Base-by-base conservation (phyloP, 23 tunicate species). In the Trididemnum miniatum region DNA sequence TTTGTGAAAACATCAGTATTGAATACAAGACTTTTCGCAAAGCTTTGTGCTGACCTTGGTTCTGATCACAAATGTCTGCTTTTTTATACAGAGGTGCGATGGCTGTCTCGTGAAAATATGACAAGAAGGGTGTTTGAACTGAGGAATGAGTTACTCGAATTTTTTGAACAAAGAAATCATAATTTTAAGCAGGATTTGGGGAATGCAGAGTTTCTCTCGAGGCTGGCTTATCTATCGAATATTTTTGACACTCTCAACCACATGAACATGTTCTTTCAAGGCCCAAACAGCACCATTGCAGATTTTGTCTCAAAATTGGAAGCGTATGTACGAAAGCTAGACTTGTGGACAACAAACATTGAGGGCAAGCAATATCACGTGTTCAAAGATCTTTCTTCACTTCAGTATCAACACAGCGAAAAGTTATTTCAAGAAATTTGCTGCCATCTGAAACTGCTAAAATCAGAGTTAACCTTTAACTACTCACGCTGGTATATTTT, bases 11-110 rank as follows among this genome's bases (percentile, higher is more conserved):
- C 69, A 23, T 15, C 69, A 18, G 69, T 27, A 4, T 23, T 62
- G 69, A 62, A 23, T 62, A 18, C 76, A 69, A 18, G 76, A 33
- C 39, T 69, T 18, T 69, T 31, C 31, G 76, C 76, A 69, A n/a
- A n/a, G n/a, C n/a, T n/a, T n/a, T n/a, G n/a, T n/a, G n/a, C n/a
- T n/a, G 76, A 69, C 31, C 76, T 69, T 31, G 76, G 76, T 31
- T 69, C 76, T n/a, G 40, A 7, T 32, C 38, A 69, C 76, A 69
- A 69, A 69, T 69, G 18, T 63, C 69, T 63, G 9, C 76, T 69
- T 69, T 69, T 7, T n/a, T n/a, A 69, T n/a, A 69, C 76, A 69
- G 39, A 69, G 37, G 38, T 31, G 4, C 39, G 36, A 7, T 69
- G 76, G 38, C 76, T 69, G 2, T 69, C 76, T 7, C 12, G n/a